Percentiles rank a stretch among this genome's conserved stretches.
phyloP scores from a whole-genome alignment of 2,797 vertebrate genomes.

The Falco concolor region DNA sequence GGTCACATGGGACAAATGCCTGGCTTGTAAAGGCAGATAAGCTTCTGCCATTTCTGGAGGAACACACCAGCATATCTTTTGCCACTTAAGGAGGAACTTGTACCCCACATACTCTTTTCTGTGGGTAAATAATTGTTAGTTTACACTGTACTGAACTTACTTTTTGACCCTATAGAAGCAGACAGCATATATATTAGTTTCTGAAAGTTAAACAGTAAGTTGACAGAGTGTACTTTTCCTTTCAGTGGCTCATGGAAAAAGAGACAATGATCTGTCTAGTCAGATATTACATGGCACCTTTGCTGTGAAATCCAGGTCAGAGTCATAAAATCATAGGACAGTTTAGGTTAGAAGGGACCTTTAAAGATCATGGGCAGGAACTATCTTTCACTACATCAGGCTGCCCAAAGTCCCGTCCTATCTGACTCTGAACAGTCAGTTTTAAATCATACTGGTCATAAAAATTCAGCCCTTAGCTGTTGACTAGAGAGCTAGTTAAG shows the following conservation, averaged over 20 bases:
- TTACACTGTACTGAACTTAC: background rate
- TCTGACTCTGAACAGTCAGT: background rate
- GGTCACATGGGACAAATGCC: background rate
- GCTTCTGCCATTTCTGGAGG: background rate
- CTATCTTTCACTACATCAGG: background rate
- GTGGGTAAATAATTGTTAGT: background rate
- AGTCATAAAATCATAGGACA: background rate
- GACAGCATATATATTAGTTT: background rate
- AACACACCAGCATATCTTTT: background rate
- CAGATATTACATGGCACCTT: background rate
- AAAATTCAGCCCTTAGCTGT: background rate
- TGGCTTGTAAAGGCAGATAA: background rate
- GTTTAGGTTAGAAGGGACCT: background rate
- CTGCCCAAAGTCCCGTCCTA: background rate
- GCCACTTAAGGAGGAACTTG: background rate
- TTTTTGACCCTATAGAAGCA: background rate
- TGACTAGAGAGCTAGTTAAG: background rate
- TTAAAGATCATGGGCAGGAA: background rate
- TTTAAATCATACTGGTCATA: background rate
- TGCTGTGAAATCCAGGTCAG: background rate
- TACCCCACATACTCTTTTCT: background rate
- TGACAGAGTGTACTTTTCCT: background rate
- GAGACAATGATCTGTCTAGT: background rate
- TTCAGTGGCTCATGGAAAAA: background rate
- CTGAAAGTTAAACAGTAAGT: background rate